These are phyloP conservation scores for Sebastes aleutianus DNA, from an alignment of 2,797 vertebrate genomes.

Conservation along the genomic window DNA sequence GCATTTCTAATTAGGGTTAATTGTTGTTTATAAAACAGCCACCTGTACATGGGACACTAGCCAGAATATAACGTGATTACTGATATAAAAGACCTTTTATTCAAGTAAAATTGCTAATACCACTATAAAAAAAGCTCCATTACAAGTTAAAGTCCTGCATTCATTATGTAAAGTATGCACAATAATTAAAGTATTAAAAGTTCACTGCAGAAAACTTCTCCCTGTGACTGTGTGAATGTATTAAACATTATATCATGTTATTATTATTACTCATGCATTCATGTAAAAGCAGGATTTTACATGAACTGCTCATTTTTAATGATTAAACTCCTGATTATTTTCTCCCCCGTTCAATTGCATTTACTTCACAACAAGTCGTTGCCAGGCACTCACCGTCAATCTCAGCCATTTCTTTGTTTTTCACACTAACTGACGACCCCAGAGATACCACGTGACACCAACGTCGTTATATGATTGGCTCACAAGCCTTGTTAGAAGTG, in stretches of 20 bases:
- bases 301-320: too few species aligned
- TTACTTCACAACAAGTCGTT: too few species aligned
- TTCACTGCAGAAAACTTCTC: neutral
- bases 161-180: neutral
- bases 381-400: too few species aligned
- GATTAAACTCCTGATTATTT: too few species aligned
- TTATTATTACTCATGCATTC: neutral
- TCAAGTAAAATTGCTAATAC: neutral
- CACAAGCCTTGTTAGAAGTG: too few species aligned
- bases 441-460: rapidly evolving
- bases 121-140: neutral
- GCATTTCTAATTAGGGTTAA: neutral
- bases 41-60: neutral
- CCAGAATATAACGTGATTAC: neutral
- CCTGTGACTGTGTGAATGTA: too few species aligned
- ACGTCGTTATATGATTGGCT: too few species aligned
- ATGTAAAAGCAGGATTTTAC: neutral
- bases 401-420: too few species aligned
- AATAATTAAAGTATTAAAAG: neutral
- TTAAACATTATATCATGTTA: neutral
- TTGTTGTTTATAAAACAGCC: neutral
- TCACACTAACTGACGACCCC: too few species aligned
- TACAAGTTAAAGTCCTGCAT: neutral
- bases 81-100: neutral
- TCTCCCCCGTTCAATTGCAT: too few species aligned